Evolutionary conservation across 2,113 vertebrate species (phyloP).

Genomic region (Lasiurus cinereus): DNA sequence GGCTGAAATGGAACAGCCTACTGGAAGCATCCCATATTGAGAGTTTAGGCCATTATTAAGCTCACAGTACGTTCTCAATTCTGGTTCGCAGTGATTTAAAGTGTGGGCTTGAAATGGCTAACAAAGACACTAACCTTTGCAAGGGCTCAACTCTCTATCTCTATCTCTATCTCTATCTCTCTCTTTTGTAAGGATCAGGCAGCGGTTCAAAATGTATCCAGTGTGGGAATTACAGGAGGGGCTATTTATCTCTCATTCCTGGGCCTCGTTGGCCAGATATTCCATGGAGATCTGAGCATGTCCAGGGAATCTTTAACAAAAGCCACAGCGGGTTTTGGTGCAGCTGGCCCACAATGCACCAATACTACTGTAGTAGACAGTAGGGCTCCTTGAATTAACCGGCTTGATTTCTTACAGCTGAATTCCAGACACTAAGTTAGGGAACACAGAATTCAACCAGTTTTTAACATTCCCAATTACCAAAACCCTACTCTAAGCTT

Average conservation of each 20-base stretch:
- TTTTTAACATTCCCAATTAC: neutral
- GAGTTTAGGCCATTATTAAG: neutral
- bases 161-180: neutral
- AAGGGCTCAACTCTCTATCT: neutral
- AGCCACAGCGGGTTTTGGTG: neutral
- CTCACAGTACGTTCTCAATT: neutral
- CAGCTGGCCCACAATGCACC: neutral
- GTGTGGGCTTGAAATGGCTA: neutral
- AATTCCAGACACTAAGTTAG: neutral
- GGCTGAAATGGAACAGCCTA: conserved; percentile 19
- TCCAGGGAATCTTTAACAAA: neutral
- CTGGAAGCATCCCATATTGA: neutral
- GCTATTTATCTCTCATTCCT: neutral
- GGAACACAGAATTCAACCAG: neutral
- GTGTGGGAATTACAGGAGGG: neutral
- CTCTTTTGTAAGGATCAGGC: neutral
- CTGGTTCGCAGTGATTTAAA: neutral
- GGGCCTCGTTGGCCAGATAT: neutral
- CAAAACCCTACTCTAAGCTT: neutral
- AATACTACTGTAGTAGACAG: neutral
- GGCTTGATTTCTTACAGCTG: neutral
- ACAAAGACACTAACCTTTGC: neutral
- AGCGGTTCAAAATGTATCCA: neutral
- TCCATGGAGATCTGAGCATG: neutral
- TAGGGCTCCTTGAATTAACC: neutral